Evolutionary conservation across 2,797 vertebrate species (phyloP).

Genomic region (Prionace glauca): DNA sequence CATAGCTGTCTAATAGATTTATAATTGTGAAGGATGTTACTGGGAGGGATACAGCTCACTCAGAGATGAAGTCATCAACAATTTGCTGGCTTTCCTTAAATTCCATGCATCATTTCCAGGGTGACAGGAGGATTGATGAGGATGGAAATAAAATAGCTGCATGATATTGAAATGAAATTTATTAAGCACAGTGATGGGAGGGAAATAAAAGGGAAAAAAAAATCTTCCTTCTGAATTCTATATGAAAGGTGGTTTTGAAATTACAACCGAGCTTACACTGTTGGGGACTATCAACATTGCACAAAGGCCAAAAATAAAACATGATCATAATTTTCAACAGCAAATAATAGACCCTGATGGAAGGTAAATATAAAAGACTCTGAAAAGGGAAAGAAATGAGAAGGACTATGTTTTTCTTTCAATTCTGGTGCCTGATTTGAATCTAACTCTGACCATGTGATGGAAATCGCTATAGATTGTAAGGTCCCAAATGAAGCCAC

Average conservation of each 20-base stretch:
- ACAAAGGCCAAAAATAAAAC: neutral
- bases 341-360: neutral
- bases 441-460: neutral
- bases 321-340: neutral
- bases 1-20: constrained; percentile 30
- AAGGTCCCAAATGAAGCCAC: neutral
- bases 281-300: neutral
- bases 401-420: neutral
- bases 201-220: neutral
- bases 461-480: neutral
- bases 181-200: neutral
- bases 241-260: neutral
- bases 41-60: neutral
- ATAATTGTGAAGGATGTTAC: neutral
- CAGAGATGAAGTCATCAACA: constrained; percentile 17
- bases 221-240: neutral
- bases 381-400: neutral
- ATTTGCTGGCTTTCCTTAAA: constrained; percentile 19
- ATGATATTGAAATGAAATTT: constrained; percentile 16
- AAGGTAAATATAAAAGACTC: neutral
- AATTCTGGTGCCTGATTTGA: neutral
- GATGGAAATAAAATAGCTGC: neutral
- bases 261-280: neutral
- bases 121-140: constrained; percentile 18
- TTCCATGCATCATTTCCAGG: constrained; percentile 11